Conservation (phyloP, 2,113 vertebrate species). For the Salvelinus sp. region DNA sequence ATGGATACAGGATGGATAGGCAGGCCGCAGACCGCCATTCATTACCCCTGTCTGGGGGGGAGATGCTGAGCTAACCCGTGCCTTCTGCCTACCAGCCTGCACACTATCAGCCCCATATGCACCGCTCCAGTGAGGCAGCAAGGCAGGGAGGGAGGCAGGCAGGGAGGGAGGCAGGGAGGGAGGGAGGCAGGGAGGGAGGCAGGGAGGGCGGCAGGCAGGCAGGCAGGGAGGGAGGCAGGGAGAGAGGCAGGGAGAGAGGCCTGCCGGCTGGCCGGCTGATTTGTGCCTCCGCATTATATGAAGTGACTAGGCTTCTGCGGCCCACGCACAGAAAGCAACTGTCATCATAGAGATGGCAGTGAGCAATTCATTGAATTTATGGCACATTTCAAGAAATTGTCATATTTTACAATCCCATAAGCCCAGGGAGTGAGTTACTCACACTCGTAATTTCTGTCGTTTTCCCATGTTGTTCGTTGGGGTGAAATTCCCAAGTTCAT, state of each 20-base stretch:
- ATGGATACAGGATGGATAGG: constrained; percentile 70
- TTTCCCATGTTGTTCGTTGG: constrained; percentile 81
- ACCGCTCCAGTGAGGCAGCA: constrained; percentile 72
- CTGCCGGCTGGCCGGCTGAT: constrained; percentile 72
- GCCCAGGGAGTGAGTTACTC: constrained; percentile 87
- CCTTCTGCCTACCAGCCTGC: constrained; percentile 73
- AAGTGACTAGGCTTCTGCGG: constrained; percentile 86
- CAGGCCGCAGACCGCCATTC: constrained; percentile 79
- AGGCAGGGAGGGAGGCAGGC: no score
- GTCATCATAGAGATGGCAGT: constrained; percentile 82
- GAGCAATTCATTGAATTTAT: constrained; percentile 93
- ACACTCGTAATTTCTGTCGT: constrained; percentile 87
- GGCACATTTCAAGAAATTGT: constrained; percentile 89
- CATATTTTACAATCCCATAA: constrained; percentile 95
- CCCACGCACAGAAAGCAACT: constrained; percentile 83
- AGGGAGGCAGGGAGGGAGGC: constrained; percentile 1
- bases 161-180: background rate
- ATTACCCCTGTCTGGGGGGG: constrained; percentile 83
- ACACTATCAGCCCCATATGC: constrained; percentile 72
- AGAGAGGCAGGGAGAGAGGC: background rate
- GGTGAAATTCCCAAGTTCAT: constrained; percentile 77
- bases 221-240: background rate
- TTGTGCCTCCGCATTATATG: constrained; percentile 93
- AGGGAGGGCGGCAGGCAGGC: no score
- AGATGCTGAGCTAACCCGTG: constrained; percentile 68